phyloP scores from a whole-genome alignment of 2,797 vertebrate genomes.

The Halcyon smyrnensis region DNA sequence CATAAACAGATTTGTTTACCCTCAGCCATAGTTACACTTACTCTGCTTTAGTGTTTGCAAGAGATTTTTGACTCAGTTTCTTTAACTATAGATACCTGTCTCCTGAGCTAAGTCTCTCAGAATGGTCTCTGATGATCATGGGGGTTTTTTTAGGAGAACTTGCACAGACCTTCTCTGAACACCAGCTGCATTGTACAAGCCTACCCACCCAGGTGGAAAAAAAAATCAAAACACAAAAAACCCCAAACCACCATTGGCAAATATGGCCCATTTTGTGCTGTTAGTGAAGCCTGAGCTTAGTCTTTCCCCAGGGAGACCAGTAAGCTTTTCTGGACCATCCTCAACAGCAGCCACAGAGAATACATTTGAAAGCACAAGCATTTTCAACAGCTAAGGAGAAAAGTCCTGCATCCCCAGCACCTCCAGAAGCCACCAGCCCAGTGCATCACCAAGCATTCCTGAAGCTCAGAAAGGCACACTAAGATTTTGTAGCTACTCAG shows the following conservation, averaged over 20 bases:
- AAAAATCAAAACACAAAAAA: background rate
- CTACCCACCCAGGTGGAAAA: fast-evolving
- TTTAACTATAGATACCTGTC: background rate
- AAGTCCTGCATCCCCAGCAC: background rate
- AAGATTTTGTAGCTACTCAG: background rate
- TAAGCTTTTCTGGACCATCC: background rate
- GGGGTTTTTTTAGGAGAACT: background rate
- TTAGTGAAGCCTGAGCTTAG: background rate
- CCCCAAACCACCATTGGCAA: background rate
- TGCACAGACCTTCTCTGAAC: fast-evolving
- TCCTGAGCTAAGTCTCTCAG: background rate
- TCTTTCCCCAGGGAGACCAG: background rate
- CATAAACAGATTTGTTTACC: constrained; percentile 34
- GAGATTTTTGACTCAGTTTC: background rate
- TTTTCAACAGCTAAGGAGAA: background rate
- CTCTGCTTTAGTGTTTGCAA: background rate
- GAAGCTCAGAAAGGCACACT: background rate
- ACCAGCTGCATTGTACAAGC: background rate
- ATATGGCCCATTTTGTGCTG: background rate
- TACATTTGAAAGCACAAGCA: fast-evolving
- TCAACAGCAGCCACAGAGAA: background rate
- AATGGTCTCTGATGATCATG: background rate
- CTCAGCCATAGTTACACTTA: background rate
- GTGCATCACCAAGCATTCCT: background rate
- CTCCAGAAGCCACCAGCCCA: background rate